Evolutionary conservation across 2,797 vertebrate species (phyloP).

Genomic region (Cichlasoma orientale): DNA sequence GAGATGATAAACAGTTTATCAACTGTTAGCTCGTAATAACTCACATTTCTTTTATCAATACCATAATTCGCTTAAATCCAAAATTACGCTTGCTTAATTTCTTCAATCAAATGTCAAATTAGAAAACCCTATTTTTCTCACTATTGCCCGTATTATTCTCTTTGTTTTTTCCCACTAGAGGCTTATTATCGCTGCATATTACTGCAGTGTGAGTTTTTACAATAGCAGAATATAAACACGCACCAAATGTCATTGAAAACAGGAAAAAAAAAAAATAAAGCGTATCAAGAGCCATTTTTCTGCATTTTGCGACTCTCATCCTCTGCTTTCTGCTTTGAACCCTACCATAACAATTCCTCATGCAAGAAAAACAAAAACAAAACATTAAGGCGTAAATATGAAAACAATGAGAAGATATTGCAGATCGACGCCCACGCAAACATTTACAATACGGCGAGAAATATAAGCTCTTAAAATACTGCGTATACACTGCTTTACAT

Average conservation of each 20-base stretch:
- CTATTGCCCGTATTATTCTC: neutral
- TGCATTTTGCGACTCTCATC: neutral
- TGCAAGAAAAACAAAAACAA: neutral
- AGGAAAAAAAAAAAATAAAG: neutral
- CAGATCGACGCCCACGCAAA: neutral
- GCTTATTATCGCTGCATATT: constrained; percentile 11
- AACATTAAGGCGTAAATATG: neutral
- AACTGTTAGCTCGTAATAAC: neutral
- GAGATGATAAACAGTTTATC: neutral
- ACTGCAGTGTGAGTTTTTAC: neutral
- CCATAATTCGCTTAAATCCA: neutral
- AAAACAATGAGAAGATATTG: neutral
- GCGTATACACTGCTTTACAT: neutral
- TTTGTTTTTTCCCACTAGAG: constrained; percentile 1
- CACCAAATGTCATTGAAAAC: constrained; percentile 6
- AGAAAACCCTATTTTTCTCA: constrained; percentile 13
- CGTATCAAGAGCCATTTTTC: neutral
- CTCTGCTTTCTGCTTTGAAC: neutral
- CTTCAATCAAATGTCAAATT: constrained; percentile 8
- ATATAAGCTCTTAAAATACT: neutral
- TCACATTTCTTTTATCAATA: neutral
- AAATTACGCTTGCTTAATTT: constrained; percentile 4
- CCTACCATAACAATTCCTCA: neutral
- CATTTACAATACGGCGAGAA: neutral
- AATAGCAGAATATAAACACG: constrained; percentile 7